These are phyloP conservation scores for Syngnathus rostellatus DNA, from an alignment of 2,797 vertebrate species.

Conservation along the genomic window DNA sequence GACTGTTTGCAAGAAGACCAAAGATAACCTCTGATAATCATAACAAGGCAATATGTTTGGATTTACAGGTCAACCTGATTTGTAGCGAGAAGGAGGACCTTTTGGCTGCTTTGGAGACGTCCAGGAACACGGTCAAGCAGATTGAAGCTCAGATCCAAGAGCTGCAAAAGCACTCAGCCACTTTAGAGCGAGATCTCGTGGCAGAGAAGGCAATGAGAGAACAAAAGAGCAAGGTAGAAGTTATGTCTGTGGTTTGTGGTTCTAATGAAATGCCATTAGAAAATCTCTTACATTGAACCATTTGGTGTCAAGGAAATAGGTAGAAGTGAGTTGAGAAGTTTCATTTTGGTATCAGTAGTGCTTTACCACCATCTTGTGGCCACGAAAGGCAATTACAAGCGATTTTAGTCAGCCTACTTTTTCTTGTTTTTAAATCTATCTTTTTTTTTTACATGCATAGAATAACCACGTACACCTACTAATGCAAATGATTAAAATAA, in stretches of 20 bases:
- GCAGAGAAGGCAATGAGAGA: constrained; percentile 82
- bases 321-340: neutral
- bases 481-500: neutral
- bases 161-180: constrained; percentile 68
- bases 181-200: constrained; percentile 80
- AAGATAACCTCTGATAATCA: neutral
- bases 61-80: constrained; percentile 73
- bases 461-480: neutral
- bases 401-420: neutral
- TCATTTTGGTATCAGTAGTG: neutral
- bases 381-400: neutral
- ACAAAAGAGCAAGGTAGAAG: constrained; percentile 84
- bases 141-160: constrained; percentile 83
- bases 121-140: constrained; percentile 73
- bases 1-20: neutral
- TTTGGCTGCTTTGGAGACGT: constrained; percentile 70
- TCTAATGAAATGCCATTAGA: neutral
- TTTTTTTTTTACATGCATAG: neutral
- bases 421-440: too few relatives aligned
- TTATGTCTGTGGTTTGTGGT: neutral
- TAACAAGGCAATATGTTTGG: neutral
- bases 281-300: neutral
- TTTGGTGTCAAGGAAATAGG: neutral
- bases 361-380: neutral
- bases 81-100: constrained; percentile 80